Evolutionary conservation across 2,797 vertebrate species (phyloP), one percentile per base, ranked within the genome.

Genomic region (Scomberomorus guttatus): DNA sequence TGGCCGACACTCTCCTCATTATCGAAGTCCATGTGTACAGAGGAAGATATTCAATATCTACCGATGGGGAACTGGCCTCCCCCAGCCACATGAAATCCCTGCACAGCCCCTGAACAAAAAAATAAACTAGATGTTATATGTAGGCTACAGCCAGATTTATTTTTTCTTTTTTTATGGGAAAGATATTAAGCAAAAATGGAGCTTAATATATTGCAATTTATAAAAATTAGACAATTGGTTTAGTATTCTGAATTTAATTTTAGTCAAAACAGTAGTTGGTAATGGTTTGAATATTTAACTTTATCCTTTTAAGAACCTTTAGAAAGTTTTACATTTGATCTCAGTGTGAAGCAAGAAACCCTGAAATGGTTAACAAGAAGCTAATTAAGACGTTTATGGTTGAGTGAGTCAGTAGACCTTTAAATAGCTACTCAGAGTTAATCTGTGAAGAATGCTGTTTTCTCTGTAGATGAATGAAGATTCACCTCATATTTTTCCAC

Each of bases 1-100:
- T 93, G 91, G 94, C 90, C 91, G 81, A 91, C 90, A 91, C 89
- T 92, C 92, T 90, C 85, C 91, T 93, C 92, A 92, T 93, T 94
- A 94, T 93, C 76, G 75, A 87, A 91, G 90, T 90, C 88, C 87
- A 72, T 92, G 90, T 90, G 88, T 91, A 86, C 89, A 90, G 90
- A 85, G 80, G 77, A 66, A 87, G 90, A 92, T 90, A 93, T 93
- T 92, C 92, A 93, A 91, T 94, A 92, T 85, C 89, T 80, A 80
- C 69, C 73, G 42, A 84, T 81, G 82, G 78, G 75, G 79, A 80
- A 42, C 74, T 72, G 81, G 86, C 56, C 77, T 76, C 75, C 71
- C 75, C 67, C 70, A 60, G 81, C 29, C 72, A 63, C 73, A 77
- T 51, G 73, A 86, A 84, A 90, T 86, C 55, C 72, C 85, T 77